Evolutionary conservation across 2,888 invertebrate species (phyloP), one percentile per base, ranked within the genome.

Genomic region (Amitus sp.): DNA sequence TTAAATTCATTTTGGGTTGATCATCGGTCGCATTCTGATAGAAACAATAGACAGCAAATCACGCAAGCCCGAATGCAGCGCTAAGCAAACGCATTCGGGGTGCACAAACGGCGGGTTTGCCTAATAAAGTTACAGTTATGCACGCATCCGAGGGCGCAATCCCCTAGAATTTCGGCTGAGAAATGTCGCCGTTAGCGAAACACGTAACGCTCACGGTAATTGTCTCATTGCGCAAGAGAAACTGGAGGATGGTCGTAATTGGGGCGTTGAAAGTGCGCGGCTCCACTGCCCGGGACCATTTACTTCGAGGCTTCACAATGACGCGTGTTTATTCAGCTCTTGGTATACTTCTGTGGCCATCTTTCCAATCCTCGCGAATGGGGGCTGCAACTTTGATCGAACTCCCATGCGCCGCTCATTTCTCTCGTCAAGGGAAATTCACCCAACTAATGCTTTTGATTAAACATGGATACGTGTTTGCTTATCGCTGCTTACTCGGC

Each of bases 131-230:
- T 54, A 56, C 45, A 57, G 54, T 54, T 62, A 55, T 62, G 52
- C 51, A 34, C 46, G 59, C 52, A 47, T 49, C 43, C 45, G n/a
- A 30, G 30, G 6, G 13, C 37, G 12, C 13, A 42, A 23, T 46
- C 45, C 49, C 37, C 49, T 53, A 56, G 9, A 12, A 62, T 55
- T 59, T 46, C 56, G 47, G 55, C 54, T 54, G 65, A 65, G 62
- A 67, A 67, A 67, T 67, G 60, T 62, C 65, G 57, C 57, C 63
- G 62, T 67, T 65, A 67, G 57, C 67, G 61, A 63, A 61, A 65
- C 62, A 49, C 50, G 43, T 56, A 62, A 54, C 50, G 33, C 48
- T 45, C 51, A 37, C 55, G 42, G 54, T 68, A 68, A 68, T 63
- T 59, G 59, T 56, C 55, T 59, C 58, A 48, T 61, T 52, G 52